phyloP scores from a whole-genome alignment of 2,113 vertebrate species.

The Sterna hirundo region DNA sequence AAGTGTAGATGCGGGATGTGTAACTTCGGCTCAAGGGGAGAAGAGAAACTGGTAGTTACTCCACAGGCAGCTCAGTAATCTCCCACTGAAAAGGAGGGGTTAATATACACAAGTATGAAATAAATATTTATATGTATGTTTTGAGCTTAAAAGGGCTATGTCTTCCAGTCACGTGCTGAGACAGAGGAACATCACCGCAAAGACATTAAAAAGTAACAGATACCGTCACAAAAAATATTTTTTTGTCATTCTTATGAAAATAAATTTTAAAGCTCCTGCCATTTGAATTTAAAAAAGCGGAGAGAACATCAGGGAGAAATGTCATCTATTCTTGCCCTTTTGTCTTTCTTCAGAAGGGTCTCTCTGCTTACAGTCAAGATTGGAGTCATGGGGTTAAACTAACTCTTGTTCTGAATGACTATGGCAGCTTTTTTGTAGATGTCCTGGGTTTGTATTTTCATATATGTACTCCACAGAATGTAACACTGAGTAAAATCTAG shows the following conservation, averaged over 20 bases:
- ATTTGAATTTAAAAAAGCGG: neutral
- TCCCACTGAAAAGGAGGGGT: neutral
- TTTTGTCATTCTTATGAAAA: neutral
- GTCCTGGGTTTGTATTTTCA: neutral
- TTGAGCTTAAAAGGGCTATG: neutral
- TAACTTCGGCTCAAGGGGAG: neutral
- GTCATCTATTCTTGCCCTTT: neutral
- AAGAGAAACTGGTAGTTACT: neutral
- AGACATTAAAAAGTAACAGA: neutral
- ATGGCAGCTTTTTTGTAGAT: neutral
- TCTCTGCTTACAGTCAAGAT: neutral
- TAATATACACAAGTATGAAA: neutral
- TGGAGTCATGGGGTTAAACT: neutral
- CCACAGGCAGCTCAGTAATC: neutral
- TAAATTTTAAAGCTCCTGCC: neutral
- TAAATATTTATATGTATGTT: neutral
- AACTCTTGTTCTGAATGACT: neutral
- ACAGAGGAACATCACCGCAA: neutral
- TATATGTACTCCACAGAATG: neutral
- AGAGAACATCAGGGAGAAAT: neutral
- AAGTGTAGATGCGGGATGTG: neutral
- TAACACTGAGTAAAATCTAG: neutral
- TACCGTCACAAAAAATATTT: accelerated
- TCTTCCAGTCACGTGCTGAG: neutral
- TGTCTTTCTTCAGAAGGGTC: neutral